Percentiles rank a stretch among this genome's conserved stretches.
These are phyloP conservation scores for Lacanobia oleracea DNA, from an alignment of 2,888 invertebrate species.

Conservation along the genomic window DNA sequence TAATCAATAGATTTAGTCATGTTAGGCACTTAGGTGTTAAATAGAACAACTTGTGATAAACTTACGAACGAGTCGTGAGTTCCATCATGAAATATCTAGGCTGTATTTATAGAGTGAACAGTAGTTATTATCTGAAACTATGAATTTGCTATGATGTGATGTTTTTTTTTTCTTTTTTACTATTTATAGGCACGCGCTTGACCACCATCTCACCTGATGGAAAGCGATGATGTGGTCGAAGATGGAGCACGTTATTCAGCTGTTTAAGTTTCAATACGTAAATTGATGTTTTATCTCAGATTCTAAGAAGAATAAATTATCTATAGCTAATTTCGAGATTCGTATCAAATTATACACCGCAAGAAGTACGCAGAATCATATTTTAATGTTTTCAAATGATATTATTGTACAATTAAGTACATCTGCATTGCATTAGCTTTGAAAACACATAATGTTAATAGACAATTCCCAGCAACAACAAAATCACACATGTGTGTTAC, in stretches of 20 bases:
- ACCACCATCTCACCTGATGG: no score
- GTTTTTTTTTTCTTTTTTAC: no score
- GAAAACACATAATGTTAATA: conserved; percentile 50
- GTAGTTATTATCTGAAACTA: no score
- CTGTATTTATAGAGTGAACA: not conserved
- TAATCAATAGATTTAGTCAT: no score
- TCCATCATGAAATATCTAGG: not conserved
- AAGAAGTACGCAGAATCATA: conserved; percentile 2
- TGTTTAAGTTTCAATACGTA: not conserved
- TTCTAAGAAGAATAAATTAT: conserved; percentile 15
- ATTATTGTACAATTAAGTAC: conserved; percentile 51
- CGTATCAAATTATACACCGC: conserved; percentile 17
- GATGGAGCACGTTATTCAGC: no score
- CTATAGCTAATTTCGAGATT: conserved; percentile 12
- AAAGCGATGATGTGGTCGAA: no score
- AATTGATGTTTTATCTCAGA: not conserved
- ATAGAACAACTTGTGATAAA: not conserved
- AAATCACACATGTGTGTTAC: conserved; percentile 57
- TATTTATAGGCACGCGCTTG: no score
- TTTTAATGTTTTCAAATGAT: conserved; percentile 46
- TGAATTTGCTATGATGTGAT: not conserved
- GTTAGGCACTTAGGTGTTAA: not conserved
- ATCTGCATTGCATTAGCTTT: conserved; percentile 44
- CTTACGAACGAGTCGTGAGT: not conserved
- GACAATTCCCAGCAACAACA: conserved; percentile 58